These are phyloP conservation scores for Chironomus tentans DNA, from an alignment of 2,888 invertebrate genomes.

Conservation along the genomic window DNA sequence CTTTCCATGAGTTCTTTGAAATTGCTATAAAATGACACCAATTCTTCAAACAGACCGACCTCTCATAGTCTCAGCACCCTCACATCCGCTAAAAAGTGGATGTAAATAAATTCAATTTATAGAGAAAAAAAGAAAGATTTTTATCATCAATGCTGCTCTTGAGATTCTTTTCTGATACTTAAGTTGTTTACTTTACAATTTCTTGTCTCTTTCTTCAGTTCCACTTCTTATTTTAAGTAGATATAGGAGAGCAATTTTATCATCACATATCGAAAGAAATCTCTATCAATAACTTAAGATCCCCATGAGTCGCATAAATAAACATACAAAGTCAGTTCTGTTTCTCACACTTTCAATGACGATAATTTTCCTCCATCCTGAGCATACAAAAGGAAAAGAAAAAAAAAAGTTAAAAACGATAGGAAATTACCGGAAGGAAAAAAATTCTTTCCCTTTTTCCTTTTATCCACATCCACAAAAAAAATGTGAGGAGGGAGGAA, in stretches of 20 bases:
- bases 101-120: background rate
- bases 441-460: background rate
- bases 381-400: background rate
- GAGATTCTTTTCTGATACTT: background rate
- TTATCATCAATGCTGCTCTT: background rate
- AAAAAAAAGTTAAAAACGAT: background rate
- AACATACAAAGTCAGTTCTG: background rate
- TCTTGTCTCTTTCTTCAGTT: too few species aligned
- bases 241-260: background rate
- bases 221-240: too few species aligned
- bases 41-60: too few species aligned
- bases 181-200: background rate
- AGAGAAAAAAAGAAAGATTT: background rate
- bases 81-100: background rate
- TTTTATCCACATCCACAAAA: background rate
- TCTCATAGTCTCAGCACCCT: background rate
- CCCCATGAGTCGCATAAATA: conserved; percentile 6
- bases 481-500: background rate
- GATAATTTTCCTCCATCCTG: background rate
- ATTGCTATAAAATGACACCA: too few species aligned
- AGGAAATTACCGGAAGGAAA: background rate
- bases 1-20: too few species aligned
- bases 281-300: background rate
- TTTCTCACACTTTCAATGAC: background rate
- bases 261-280: background rate